A percentile compares a stretch with the other conserved stretches of the same genome.
Evolutionary conservation across 2,888 invertebrate species (phyloP).

Genomic region (Euzophera pinguis): DNA sequence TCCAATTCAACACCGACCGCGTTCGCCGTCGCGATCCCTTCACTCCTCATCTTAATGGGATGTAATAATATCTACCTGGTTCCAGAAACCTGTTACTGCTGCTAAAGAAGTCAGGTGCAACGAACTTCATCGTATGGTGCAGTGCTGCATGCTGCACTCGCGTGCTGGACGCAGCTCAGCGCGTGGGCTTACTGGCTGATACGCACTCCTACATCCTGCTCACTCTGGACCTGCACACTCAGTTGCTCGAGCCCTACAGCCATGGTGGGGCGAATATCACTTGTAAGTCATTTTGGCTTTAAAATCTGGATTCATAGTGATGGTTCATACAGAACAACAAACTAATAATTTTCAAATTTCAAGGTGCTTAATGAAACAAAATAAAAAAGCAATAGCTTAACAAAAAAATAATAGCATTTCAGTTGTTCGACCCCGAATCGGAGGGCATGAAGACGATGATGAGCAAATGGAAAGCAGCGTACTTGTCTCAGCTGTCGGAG

Average conservation of each 20-base stretch:
- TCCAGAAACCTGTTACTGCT: slow-evolving; percentile 53
- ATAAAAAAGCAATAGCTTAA: too few species aligned
- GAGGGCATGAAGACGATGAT: slow-evolving; percentile 28
- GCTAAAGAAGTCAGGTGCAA: slow-evolving; percentile 53
- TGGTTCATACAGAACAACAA: too few species aligned
- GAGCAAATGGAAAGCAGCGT: slow-evolving; percentile 30
- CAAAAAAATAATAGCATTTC: slow-evolving; percentile 33
- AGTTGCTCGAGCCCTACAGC: slow-evolving; percentile 46
- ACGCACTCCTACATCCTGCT: slow-evolving; percentile 56
- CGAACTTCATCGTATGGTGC: slow-evolving; percentile 57
- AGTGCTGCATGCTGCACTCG: slow-evolving; percentile 46
- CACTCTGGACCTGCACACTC: slow-evolving; percentile 57
- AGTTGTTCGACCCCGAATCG: slow-evolving; percentile 51
- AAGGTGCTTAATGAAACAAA: too few species aligned
- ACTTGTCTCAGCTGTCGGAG: slow-evolving; percentile 22
- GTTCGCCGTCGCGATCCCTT: too few species aligned
- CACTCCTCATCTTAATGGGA: too few species aligned
- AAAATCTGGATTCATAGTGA: too few species aligned
- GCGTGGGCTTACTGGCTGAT: slow-evolving; percentile 60
- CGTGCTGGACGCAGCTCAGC: slow-evolving; percentile 65
- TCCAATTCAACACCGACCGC: too few species aligned
- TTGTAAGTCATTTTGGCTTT: slow-evolving; percentile 27
- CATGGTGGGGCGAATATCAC: slow-evolving; percentile 68
- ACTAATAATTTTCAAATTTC: too few species aligned
- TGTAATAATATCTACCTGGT: neutral